phyloP scores from a whole-genome alignment of 2,797 vertebrate species.

The Hyperoplus lanceolatus region DNA sequence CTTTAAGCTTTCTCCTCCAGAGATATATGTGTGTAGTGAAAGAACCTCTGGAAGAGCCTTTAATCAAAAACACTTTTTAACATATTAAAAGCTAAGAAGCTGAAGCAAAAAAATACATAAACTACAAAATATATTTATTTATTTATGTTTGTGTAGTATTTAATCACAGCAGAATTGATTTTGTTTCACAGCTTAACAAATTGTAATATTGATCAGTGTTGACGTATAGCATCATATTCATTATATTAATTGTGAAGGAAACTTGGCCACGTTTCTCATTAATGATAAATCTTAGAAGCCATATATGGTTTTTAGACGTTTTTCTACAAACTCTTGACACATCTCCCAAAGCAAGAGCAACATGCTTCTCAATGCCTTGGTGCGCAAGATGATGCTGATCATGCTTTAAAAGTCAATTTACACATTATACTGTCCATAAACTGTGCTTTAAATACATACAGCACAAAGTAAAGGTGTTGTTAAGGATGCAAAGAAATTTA shows the following conservation, averaged over 20 bases:
- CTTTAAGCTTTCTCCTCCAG: not conserved
- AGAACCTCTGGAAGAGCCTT: not conserved
- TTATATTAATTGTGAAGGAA: conserved; percentile 2
- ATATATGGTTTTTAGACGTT: no score
- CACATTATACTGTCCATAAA: no score
- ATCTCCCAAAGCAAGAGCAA: no score
- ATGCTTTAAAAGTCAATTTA: no score
- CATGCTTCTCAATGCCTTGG: no score
- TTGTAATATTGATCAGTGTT: not conserved
- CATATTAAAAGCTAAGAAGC: not conserved
- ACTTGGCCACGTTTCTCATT: not conserved
- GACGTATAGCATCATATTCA: not conserved
- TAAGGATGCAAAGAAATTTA: no score
- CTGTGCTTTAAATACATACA: no score
- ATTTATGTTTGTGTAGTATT: not conserved
- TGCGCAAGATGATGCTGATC: no score
- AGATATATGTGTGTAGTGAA: not conserved
- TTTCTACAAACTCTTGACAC: no score
- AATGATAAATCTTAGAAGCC: no score
- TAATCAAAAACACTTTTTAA: not conserved
- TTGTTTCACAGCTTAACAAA: not conserved
- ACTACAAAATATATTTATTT: not conserved
- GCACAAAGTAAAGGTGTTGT: no score
- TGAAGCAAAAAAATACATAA: not conserved
- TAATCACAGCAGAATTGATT: not conserved